Evolutionary conservation across 2,797 vertebrate species (phyloP).

Genomic region (Urosaurus nigricauda): DNA sequence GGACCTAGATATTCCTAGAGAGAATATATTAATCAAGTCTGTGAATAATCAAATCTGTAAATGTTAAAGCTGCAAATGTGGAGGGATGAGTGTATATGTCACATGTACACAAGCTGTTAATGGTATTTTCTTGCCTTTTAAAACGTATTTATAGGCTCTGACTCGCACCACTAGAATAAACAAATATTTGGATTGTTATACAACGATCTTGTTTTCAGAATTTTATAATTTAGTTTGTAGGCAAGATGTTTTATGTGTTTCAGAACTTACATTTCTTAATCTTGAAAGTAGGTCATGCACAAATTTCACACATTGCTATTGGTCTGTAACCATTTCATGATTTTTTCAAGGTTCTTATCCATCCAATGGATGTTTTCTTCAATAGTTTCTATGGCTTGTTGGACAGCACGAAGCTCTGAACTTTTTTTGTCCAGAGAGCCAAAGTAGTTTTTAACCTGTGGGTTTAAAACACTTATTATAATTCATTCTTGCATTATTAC

Average conservation of each 20-base stretch:
- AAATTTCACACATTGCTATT: slow-evolving; percentile 26
- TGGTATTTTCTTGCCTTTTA: neutral
- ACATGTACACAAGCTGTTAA: neutral
- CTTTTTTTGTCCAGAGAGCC: slow-evolving; percentile 84
- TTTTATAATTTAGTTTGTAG: neutral
- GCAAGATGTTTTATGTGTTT: neutral
- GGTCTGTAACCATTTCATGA: slow-evolving; percentile 82
- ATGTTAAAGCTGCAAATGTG: too few species aligned
- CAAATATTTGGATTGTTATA: neutral
- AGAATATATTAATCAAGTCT: too few species aligned
- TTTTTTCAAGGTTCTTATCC: slow-evolving; percentile 85
- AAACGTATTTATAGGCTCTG: neutral
- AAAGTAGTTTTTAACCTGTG: slow-evolving; percentile 87
- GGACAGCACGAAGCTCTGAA: slow-evolving; percentile 86
- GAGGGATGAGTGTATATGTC: neutral
- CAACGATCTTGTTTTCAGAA: neutral
- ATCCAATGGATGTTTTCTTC: slow-evolving; percentile 92
- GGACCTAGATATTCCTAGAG: too few species aligned
- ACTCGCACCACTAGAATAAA: neutral
- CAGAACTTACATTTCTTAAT: slow-evolving; percentile 41
- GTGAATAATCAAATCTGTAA: too few species aligned
- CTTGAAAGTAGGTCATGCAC: slow-evolving; percentile 23
- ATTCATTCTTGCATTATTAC: neutral
- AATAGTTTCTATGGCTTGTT: slow-evolving; percentile 87
- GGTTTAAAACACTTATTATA: slow-evolving; percentile 23